phyloP scores from a whole-genome alignment of 1,140 invertebrate genomes.

The Adelges cooleyi region DNA sequence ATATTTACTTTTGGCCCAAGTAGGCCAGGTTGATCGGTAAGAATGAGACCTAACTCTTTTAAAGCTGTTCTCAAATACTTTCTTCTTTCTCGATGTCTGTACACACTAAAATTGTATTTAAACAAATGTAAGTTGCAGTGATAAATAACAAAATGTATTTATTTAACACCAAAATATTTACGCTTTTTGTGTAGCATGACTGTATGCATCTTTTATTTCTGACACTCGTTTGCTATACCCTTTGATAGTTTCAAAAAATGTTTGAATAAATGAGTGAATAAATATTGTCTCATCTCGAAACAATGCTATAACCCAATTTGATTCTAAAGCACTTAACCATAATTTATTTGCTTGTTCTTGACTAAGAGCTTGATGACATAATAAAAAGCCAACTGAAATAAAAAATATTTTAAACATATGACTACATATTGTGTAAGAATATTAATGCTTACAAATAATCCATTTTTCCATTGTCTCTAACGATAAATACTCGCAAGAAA shows the following conservation, averaged over 20 bases:
- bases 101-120: slow-evolving; percentile 41
- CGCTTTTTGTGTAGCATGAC: slow-evolving; percentile 76
- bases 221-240: slow-evolving; percentile 83
- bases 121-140: not conserved
- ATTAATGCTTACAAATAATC: slow-evolving; percentile 68
- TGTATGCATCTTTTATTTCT: slow-evolving; percentile 91
- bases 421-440: slow-evolving; percentile 38
- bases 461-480: slow-evolving; percentile 90
- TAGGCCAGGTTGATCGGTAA: slow-evolving; percentile 95
- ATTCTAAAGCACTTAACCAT: slow-evolving; percentile 83
- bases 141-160: not conserved
- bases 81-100: slow-evolving; percentile 83
- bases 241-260: slow-evolving; percentile 91
- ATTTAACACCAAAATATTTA: slow-evolving; percentile 31
- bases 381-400: slow-evolving; percentile 66
- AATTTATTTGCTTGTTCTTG: slow-evolving; percentile 62
- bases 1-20: slow-evolving; percentile 71
- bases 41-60: slow-evolving; percentile 87
- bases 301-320: slow-evolving; percentile 84
- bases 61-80: slow-evolving; percentile 93
- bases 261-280: slow-evolving; percentile 85
- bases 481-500: slow-evolving; percentile 94
- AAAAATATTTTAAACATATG: not conserved
- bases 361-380: slow-evolving; percentile 74
- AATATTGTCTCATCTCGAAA: slow-evolving; percentile 96